Evolutionary conservation across 2,888 invertebrate genomes (phyloP), one percentile per base, ranked within the genome.

Genomic region (Phyto melanocephala): DNA sequence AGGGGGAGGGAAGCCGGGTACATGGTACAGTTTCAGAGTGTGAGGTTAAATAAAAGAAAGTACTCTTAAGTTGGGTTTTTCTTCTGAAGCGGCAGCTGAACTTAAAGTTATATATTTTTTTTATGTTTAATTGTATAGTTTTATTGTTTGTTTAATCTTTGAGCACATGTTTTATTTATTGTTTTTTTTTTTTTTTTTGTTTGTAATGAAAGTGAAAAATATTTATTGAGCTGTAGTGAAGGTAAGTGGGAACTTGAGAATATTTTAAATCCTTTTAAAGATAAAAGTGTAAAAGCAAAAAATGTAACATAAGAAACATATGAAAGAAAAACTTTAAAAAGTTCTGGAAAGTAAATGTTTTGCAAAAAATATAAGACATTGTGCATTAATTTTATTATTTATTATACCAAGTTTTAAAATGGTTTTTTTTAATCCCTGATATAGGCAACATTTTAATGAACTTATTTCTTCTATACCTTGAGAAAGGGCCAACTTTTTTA

Each of bases 21-120:
- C 11, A 40, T 11, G 40, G 40, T n/a, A 5, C 40, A 22, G 6
- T 5, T 28, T 28, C 28, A 28, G 6, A n/a, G 22, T 10, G 24
- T 35, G 40, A n/a, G 40, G 20, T 40, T 62, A 20, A 74, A 62
- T 62, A 45, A 63, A 63, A 75, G 33, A 35, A 65, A 65, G 37
- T 56, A 56, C 45, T 75, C n/a, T 54, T 65, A 45, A 65, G 74
- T 54, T 50, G 33, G 22, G 52, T 42, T 42, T 54, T 33, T 13
- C 6, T 42, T 42, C 3, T 42, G 13, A 42, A 15, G 15, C 37
- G 11, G 37, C 37, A 42, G 28, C 28, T 28, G 28, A 28, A 28
- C 3, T 37, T 15, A 17, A 63, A 74, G 17, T n/a, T n/a, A n/a
- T 24, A 65, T 35, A 56, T 24, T 35, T 56, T 75, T 10, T 42